These are phyloP conservation scores for Siniperca chuatsi DNA, from an alignment of 2,113 vertebrate genomes.

Conservation along the genomic window DNA sequence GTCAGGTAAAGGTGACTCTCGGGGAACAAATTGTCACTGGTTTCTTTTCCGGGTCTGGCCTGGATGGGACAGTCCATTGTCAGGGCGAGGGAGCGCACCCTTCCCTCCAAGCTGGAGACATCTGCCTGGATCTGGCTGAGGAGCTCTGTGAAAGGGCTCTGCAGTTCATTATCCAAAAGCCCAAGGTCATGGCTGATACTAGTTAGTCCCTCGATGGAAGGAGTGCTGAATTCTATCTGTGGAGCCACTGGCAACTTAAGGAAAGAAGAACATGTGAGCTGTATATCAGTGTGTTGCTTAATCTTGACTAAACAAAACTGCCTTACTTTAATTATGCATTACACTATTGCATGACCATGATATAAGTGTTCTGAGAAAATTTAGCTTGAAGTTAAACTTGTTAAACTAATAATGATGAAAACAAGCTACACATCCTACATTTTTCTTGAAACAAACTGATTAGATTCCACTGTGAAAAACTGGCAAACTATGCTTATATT, in stretches of 20 bases:
- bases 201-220: conserved; percentile 74
- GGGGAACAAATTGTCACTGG: background rate
- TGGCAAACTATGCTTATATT: background rate
- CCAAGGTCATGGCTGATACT: conserved; percentile 79
- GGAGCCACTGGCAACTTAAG: conserved; percentile 3
- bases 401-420: too few species aligned
- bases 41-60: background rate
- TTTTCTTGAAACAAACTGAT: background rate
- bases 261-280: background rate
- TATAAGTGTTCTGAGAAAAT: background rate
- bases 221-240: conserved; percentile 5
- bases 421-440: background rate
- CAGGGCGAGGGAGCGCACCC: conserved; percentile 70
- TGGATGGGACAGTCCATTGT: conserved; percentile 71
- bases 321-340: background rate
- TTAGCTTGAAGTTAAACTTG: background rate
- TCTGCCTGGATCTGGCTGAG: conserved; percentile 82
- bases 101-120: conserved; percentile 81
- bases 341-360: background rate
- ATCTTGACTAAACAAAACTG: background rate
- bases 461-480: background rate
- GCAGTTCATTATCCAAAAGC: conserved; percentile 80
- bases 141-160: conserved; percentile 59
- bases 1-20: conserved; percentile 31
- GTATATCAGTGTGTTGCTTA: background rate